Evolutionary conservation across 2,888 invertebrate species (phyloP).

Genomic region (Drosophila mimetica): DNA sequence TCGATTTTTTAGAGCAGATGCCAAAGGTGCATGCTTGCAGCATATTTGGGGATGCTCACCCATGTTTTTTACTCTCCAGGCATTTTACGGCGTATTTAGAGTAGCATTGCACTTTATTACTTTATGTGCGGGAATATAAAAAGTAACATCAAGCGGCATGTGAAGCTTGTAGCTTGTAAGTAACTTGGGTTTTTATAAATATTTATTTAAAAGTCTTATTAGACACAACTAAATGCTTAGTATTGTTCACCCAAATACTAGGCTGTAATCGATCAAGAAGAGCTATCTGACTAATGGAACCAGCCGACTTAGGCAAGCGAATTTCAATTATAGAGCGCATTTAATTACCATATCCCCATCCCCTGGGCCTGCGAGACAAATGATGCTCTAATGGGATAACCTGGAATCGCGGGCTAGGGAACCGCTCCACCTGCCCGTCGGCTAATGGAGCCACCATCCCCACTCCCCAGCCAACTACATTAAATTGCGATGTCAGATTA

Average conservation of each 20-base stretch:
- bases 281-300: conserved; percentile 10
- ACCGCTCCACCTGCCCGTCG: conserved; percentile 27
- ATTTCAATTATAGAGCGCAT: conserved; percentile 71
- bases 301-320: conserved; percentile 26
- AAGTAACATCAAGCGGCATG: too few relatives aligned
- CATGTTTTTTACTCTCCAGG: background rate
- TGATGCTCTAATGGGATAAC: conserved; percentile 65
- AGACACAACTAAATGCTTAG: background rate
- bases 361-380: conserved; percentile 50
- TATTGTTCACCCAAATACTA: background rate
- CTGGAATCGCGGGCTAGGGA: conserved; percentile 40
- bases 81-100: background rate
- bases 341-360: conserved; percentile 59
- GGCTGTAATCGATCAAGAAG: conserved; percentile 19
- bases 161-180: too few relatives aligned
- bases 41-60: background rate
- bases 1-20: background rate
- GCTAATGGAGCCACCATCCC: conserved; percentile 49
- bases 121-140: too few relatives aligned
- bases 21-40: background rate
- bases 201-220: too few relatives aligned
- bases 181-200: too few relatives aligned
- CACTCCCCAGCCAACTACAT: conserved; percentile 17
- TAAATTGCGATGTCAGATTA: conserved; percentile 66
- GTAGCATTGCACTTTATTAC: background rate